Conservation (phyloP, 2,113 vertebrate species). For the Rhodinocichla rosea region DNA sequence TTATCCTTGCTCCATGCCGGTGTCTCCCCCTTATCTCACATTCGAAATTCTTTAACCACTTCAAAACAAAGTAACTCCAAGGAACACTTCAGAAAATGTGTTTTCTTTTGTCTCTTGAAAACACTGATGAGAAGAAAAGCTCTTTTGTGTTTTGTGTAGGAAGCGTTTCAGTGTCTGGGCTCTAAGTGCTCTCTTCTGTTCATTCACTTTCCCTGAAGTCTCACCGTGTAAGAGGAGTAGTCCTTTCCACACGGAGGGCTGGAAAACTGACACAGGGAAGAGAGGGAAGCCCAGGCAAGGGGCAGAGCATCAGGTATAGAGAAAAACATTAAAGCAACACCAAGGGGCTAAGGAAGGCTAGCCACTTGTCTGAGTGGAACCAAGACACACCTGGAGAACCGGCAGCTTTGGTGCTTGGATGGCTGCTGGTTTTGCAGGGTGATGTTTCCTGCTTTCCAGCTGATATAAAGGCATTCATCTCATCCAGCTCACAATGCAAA, state of each 20-base stretch:
- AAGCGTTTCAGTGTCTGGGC: conserved; percentile 20
- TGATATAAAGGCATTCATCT: background rate
- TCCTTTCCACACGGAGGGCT: background rate
- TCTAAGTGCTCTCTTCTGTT: conserved; percentile 60
- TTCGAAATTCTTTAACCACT: conserved; percentile 53
- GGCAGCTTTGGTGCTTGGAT: background rate
- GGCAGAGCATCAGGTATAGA: background rate
- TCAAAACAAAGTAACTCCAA: conserved; percentile 61
- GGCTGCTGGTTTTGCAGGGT: background rate
- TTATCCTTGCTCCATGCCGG: conserved; percentile 31
- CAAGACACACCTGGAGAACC: background rate
- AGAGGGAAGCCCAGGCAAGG: background rate
- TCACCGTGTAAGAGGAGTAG: background rate
- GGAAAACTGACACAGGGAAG: background rate
- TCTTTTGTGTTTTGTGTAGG: conserved; percentile 42
- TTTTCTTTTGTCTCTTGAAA: conserved; percentile 68
- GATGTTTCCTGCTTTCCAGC: background rate
- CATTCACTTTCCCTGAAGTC: conserved; percentile 54
- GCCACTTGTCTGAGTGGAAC: background rate
- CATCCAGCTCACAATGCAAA: background rate
- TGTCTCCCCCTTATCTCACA: conserved; percentile 57
- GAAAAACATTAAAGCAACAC: background rate
- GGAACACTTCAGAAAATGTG: conserved; percentile 62
- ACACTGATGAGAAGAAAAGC: conserved; percentile 57
- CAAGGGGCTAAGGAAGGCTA: background rate